A percentile compares a stretch with the other conserved stretches of the same genome.
Evolutionary conservation across 2,113 vertebrate species (phyloP).

Genomic region (Saguinus imperator): DNA sequence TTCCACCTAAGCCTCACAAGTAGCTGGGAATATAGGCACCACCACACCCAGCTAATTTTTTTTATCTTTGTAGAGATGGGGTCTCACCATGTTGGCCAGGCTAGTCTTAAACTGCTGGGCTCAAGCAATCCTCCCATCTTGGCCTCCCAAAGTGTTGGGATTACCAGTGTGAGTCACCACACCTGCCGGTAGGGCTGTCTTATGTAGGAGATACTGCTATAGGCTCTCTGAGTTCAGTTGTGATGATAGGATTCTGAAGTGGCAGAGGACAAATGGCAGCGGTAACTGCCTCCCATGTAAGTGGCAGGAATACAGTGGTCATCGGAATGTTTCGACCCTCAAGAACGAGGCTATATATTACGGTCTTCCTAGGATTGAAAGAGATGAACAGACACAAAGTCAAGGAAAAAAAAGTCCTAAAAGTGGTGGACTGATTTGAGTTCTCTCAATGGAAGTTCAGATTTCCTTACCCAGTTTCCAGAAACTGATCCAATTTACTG

Average conservation of each 20-base stretch:
- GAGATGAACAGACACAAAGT: background rate
- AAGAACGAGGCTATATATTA: background rate
- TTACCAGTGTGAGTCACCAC: too few species aligned
- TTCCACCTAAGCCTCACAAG: too few species aligned
- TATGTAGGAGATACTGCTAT: background rate
- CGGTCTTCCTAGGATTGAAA: background rate
- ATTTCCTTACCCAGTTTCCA: background rate
- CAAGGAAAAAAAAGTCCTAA: background rate
- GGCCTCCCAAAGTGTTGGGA: too few species aligned
- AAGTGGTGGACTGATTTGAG: background rate
- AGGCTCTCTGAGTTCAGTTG: background rate
- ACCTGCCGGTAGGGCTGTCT: too few species aligned
- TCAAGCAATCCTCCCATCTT: too few species aligned
- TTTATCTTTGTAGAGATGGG: too few species aligned
- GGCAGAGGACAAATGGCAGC: background rate
- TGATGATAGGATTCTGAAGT: background rate
- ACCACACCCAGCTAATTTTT: too few species aligned
- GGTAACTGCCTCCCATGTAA: background rate
- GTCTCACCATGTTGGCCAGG: too few species aligned
- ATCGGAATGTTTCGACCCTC: background rate
- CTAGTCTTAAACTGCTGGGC: too few species aligned
- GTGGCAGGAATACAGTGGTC: background rate
- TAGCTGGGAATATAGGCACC: too few species aligned
- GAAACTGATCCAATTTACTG: background rate
- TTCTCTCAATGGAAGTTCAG: background rate